Evolutionary conservation across 2,888 invertebrate genomes (phyloP), one percentile per base, ranked within the genome.

Genomic region (Drosophila flavopinicola): DNA sequence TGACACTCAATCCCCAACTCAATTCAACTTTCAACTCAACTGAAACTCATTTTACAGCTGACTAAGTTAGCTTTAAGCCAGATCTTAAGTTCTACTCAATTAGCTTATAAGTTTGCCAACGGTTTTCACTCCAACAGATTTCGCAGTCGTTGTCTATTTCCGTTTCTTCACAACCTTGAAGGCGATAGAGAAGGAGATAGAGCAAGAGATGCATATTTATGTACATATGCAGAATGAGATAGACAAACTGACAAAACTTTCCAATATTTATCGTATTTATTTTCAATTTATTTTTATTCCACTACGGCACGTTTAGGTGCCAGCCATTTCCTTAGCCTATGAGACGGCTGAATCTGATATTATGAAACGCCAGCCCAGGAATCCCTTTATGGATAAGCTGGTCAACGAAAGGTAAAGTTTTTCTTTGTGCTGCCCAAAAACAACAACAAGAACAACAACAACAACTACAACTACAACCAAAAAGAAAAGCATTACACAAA

Each of bases 291-390:
- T 75, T 75, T 78, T 71, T 58, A 60, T 74, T 57, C 76, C 70
- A 65, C 56, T 64, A 58, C 64, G 35, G 53, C 76, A 75, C 85
- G 57, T 56, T 72, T 94, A 96, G 97, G 96, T 97, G 93, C 98
- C 98, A 92, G 98, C 98, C 93, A 98, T 98, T 93, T 98, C 98
- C 93, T 94, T 98, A 94, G 98, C 98, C 93, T 98, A 98, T 94
- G 98, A 98, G 94, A 96, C 96, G 93, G 97, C 98, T 92, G 98
- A 98, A 94, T 97, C 96, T 93, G 98, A 98, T 95, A 98, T 98
- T 93, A 98, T 98, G 98, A 98, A 98, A 95, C 95, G 98, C 93
- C 96, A 96, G 93, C 98, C 98, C 93, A 95, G 98, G 95, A 96
- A 98, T 94, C 97, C 98, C 93, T 95, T 96, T 94, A 95, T 94